Evolutionary conservation across 2,113 vertebrate genomes (phyloP).

Genomic region (Halcyon senegalensis): DNA sequence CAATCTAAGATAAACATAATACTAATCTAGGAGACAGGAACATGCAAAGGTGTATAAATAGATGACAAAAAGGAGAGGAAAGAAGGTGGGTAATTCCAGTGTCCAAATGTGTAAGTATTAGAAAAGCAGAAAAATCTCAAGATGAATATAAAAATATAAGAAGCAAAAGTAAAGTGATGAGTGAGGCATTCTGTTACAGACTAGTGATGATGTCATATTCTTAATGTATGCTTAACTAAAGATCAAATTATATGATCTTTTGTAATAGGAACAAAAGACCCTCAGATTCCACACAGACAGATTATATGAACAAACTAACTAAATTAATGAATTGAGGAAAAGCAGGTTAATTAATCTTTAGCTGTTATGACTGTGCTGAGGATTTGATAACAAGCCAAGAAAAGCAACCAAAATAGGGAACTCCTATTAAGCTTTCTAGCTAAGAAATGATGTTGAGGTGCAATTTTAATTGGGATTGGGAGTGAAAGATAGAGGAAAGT

Average conservation of each 20-base stretch:
- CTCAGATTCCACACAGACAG: neutral
- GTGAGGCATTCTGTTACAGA: neutral
- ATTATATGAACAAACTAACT: neutral
- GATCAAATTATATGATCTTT: neutral
- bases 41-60: neutral
- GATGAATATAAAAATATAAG: neutral
- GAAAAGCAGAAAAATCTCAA: neutral
- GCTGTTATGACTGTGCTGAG: neutral
- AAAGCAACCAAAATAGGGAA: neutral
- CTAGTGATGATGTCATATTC: neutral
- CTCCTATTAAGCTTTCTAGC: neutral
- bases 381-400: slow-evolving; percentile 21
- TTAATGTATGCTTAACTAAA: neutral
- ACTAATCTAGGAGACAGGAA: neutral
- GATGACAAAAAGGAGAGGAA: neutral
- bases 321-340: slow-evolving; percentile 29
- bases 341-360: neutral
- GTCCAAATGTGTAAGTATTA: neutral
- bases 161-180: neutral
- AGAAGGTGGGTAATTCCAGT: neutral
- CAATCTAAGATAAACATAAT: neutral
- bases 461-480: neutral
- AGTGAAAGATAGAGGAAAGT: neutral
- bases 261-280: neutral
- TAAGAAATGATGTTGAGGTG: neutral